Conservation (phyloP, 2,113 vertebrate genomes). For the Tylochromis polylepis region DNA sequence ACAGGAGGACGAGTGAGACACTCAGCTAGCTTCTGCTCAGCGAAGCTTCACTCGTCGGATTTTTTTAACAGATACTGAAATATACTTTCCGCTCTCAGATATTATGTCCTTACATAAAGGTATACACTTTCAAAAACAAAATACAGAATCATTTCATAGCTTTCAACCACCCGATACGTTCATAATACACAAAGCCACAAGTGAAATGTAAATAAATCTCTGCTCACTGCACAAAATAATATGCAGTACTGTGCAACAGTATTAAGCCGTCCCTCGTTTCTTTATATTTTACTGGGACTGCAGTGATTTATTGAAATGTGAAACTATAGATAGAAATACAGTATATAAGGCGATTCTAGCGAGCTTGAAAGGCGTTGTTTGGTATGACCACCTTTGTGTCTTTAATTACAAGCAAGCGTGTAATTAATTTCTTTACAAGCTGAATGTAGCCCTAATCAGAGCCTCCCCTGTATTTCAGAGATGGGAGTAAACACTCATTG, state of each 20-base stretch:
- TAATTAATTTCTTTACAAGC: not conserved
- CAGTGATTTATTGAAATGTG: fast-evolving
- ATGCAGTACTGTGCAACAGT: not conserved
- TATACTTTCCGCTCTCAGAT: not conserved
- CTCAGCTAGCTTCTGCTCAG: not conserved
- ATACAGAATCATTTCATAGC: not conserved
- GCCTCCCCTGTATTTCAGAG: not conserved
- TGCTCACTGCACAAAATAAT: not conserved
- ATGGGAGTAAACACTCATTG: not conserved
- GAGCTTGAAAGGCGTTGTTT: not conserved
- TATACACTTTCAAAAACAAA: not conserved
- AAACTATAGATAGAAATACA: fast-evolving
- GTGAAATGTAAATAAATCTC: not conserved
- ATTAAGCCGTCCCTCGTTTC: not conserved
- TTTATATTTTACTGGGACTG: not conserved
- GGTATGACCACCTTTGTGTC: not conserved
- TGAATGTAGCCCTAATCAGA: not conserved
- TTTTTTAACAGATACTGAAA: not conserved
- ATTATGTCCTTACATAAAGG: fast-evolving
- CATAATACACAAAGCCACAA: not conserved
- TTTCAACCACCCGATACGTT: not conserved
- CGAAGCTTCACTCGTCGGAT: not conserved
- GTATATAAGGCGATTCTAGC: no score
- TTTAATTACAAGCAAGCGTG: not conserved
- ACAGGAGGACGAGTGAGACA: not conserved